Evolutionary conservation across 2,113 vertebrate genomes (phyloP).

Genomic region (Crotalus horridus): DNA sequence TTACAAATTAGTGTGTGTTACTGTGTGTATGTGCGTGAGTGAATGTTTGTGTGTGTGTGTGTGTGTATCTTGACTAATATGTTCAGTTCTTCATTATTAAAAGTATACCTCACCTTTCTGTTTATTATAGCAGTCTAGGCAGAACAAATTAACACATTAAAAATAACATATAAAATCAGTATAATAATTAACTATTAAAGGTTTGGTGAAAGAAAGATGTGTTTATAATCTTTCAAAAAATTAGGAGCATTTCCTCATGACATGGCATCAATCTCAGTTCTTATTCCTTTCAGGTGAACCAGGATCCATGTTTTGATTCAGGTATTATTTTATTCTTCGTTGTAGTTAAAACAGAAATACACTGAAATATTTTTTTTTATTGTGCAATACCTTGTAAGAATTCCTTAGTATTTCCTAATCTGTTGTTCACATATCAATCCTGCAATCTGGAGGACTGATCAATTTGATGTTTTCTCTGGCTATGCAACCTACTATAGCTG

Average conservation of each 20-base stretch:
- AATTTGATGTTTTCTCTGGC: background rate
- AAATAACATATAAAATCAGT: background rate
- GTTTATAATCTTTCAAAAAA: background rate
- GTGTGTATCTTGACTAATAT: background rate
- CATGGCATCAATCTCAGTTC: rapidly evolving
- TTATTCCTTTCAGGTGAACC: background rate
- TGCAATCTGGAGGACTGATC: too few species aligned
- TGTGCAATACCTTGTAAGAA: background rate
- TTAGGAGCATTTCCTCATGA: background rate
- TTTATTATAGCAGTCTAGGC: background rate
- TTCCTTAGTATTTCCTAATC: background rate
- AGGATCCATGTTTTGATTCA: background rate
- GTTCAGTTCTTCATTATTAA: background rate
- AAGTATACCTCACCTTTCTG: background rate
- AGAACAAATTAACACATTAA: background rate
- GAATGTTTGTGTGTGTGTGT: background rate
- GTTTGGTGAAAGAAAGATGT: background rate
- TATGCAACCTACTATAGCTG: background rate
- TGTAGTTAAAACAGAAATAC: background rate
- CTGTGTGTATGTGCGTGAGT: background rate
- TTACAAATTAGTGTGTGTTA: background rate
- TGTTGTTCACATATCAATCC: background rate
- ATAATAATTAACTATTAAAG: background rate
- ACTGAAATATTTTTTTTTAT: background rate
- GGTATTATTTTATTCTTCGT: background rate